A percentile compares a stretch with the other conserved stretches of the same genome.
phyloP scores from a whole-genome alignment of 2,797 vertebrate species.

The Mormyrus proboscirostris region DNA sequence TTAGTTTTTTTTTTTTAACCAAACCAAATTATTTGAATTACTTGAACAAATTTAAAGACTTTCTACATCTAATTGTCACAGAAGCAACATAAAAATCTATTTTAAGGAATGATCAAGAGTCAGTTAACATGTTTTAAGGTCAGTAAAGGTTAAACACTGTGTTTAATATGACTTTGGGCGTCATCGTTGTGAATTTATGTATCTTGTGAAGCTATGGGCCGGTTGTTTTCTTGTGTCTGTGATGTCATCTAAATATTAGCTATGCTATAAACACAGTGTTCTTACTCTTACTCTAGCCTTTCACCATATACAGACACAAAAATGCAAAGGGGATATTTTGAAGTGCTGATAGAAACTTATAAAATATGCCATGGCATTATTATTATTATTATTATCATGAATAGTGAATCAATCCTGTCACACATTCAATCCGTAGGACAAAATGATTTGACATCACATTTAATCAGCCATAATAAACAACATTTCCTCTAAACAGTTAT shows the following conservation, averaged over 20 bases:
- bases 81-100: background rate
- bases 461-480: background rate
- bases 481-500: background rate
- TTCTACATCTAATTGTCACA: background rate
- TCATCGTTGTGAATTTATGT: background rate
- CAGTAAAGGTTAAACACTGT: background rate
- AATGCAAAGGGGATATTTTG: background rate
- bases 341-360: background rate
- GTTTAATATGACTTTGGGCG: background rate
- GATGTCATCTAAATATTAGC: background rate
- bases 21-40: background rate
- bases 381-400: background rate
- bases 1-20: background rate
- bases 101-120: background rate
- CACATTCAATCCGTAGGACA: background rate
- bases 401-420: background rate
- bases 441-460: background rate
- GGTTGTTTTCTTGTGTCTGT: background rate
- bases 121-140: background rate
- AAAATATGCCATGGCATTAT: background rate
- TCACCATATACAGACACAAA: background rate
- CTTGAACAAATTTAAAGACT: background rate
- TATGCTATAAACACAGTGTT: background rate
- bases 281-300: background rate
- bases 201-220: background rate